Conservation (phyloP, 2,888 invertebrate species). For the Congeria kusceri region DNA sequence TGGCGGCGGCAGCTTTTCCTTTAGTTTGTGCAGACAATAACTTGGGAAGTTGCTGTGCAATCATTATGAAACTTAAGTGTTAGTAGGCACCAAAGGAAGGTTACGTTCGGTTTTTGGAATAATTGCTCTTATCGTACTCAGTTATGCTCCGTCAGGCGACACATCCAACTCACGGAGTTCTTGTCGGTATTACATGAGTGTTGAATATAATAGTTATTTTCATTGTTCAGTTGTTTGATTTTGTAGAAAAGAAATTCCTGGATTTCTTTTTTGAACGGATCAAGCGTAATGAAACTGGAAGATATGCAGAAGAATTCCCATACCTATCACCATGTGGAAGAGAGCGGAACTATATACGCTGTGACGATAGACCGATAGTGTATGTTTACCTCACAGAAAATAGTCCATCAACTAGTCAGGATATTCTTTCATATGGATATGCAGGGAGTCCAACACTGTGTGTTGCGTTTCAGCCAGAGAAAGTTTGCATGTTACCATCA, state of each 20-base stretch:
- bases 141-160: too few relatives aligned
- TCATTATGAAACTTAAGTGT: too few relatives aligned
- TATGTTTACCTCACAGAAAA: slow-evolving; percentile 89
- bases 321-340: slow-evolving; percentile 96
- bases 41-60: too few relatives aligned
- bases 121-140: too few relatives aligned
- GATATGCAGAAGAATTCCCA: slow-evolving; percentile 93
- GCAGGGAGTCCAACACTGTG: slow-evolving; percentile 83
- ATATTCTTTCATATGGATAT: slow-evolving; percentile 87
- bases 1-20: too few relatives aligned
- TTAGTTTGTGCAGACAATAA: too few relatives aligned
- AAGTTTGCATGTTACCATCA: slow-evolving; percentile 92
- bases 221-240: slow-evolving; percentile 14
- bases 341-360: slow-evolving; percentile 96
- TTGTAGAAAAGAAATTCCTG: slow-evolving; percentile 89
- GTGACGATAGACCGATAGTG: slow-evolving; percentile 98
- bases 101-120: too few relatives aligned
- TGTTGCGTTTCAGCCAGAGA: slow-evolving; percentile 90
- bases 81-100: too few relatives aligned
- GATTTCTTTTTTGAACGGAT: slow-evolving; percentile 96
- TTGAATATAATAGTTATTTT: too few relatives aligned
- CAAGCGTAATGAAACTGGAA: slow-evolving; percentile 90
- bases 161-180: too few relatives aligned
- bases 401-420: slow-evolving; percentile 53
- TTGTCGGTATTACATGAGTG: too few relatives aligned